A percentile compares a stretch with the other conserved stretches of the same genome.
Conservation (phyloP, 2,888 invertebrate species). For the Coremacera marginata region DNA sequence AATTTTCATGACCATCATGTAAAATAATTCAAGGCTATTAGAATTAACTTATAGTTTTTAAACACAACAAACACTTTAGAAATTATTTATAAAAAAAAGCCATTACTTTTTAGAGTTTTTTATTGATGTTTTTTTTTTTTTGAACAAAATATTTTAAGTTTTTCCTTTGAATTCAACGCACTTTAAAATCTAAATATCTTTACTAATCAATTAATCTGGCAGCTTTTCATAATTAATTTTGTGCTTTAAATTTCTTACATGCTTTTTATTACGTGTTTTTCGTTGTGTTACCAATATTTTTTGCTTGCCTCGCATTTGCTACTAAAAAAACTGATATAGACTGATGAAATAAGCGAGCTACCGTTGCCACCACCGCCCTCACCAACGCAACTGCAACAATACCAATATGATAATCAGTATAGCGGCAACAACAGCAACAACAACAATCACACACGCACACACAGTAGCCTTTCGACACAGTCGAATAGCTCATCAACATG, state of each 20-base stretch:
- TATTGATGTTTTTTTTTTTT: too few relatives aligned
- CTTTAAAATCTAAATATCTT: background rate
- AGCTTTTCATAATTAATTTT: conserved; percentile 3
- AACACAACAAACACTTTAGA: too few relatives aligned
- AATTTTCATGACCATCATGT: too few relatives aligned
- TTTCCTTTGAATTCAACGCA: conserved; percentile 27
- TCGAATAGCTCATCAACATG: conserved; percentile 58
- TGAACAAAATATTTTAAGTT: background rate
- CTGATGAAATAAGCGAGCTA: conserved; percentile 55
- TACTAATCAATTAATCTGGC: background rate
- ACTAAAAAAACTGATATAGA: conserved; percentile 41
- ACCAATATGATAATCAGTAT: conserved; percentile 52
- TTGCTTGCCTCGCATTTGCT: background rate
- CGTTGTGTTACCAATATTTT: conserved; percentile 25
- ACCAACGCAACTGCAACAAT: conserved; percentile 66
- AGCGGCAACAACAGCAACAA: conserved; percentile 43
- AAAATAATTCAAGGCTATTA: too few relatives aligned
- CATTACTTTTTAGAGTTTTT: too few relatives aligned
- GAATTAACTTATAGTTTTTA: too few relatives aligned
- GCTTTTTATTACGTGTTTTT: conserved; percentile 10
- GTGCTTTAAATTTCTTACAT: conserved; percentile 29
- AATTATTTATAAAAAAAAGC: too few relatives aligned
- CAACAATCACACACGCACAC: conserved; percentile 64
- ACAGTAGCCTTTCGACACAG: conserved; percentile 66
- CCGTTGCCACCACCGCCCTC: conserved; percentile 67